Evolutionary conservation across 2,113 vertebrate genomes (phyloP), one percentile per base, ranked within the genome.

Genomic region (Lutjanus erythropterus): DNA sequence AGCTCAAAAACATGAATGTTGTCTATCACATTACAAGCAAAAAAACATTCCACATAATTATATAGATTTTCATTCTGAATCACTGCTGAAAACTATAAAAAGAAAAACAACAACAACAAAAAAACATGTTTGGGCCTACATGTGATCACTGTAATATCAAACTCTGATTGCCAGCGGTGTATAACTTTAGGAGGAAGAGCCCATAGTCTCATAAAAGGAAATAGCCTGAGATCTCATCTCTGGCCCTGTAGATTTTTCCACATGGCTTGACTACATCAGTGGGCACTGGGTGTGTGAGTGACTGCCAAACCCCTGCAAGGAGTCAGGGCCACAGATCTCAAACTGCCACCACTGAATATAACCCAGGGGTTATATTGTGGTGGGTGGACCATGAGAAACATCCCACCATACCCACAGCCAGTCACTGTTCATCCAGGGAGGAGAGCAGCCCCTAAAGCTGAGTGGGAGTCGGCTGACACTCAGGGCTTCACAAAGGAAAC

Each of bases 301-400:
- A n/a, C 27, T 23, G 59, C 37, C 47, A 78, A 65, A 52, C 41
- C n/a, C 25, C 25, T 46, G 16, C 29, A 16, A 71, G 6, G 46
- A 16, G 0, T 19, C 31, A 50, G 11, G 18, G 58, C 44, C 3
- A 12, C 53, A 35, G 33, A 65, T 74, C 53, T 8, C 9, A 18
- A 64, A 61, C n/a, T 61, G 49, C 52, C 25, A 77, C 14, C 15
- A 21, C 65, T 67, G n/a, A n/a, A n/a, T n/a, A n/a, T 52, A 50
- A 39, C 55, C 42, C 21, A 11, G 5, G 64, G 65, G 53, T 44
- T 58, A 47, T 33, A 23, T 35, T 74, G 64, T 66, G 19, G 25
- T 56, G 61, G 31, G 41, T 58, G 31, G 70, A 74, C 25, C 50
- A 73, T 74, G 53, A 80, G 53, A 80, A 83, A 27, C 6, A 73